Evolutionary conservation across 2,797 vertebrate genomes (phyloP).

Genomic region (Sebastes ruberrimus): DNA sequence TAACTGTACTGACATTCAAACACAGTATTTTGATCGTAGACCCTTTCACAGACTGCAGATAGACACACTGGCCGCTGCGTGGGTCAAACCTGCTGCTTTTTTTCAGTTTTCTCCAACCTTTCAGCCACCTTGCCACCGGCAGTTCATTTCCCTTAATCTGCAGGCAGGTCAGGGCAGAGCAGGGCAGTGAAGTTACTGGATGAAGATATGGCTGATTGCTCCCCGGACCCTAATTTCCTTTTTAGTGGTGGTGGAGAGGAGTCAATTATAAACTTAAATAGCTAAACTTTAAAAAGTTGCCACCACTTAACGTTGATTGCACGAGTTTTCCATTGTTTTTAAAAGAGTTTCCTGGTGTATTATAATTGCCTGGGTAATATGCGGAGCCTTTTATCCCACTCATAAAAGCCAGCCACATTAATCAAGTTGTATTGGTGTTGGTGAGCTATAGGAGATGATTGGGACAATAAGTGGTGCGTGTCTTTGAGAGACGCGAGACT

Average conservation of each 20-base stretch:
- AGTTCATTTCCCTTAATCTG: conserved; percentile 53
- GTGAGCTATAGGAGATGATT: conserved; percentile 56
- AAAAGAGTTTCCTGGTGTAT: conserved; percentile 35
- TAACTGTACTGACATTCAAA: neutral
- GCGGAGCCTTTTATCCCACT: conserved; percentile 53
- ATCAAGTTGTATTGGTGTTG: conserved; percentile 56
- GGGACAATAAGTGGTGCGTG: conserved; percentile 66
- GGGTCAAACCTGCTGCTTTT: conserved; percentile 1
- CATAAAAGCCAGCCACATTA: conserved; percentile 63
- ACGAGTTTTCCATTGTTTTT: conserved; percentile 51
- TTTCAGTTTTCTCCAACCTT: conserved; percentile 11
- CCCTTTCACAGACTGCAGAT: neutral
- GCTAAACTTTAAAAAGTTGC: conserved; percentile 51
- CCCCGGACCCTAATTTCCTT: conserved; percentile 48
- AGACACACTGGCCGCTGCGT: neutral
- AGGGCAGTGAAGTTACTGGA: conserved; percentile 26
- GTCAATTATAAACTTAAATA: conserved; percentile 66
- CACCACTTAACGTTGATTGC: conserved; percentile 52
- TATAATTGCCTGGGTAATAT: conserved; percentile 68
- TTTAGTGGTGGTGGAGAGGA: conserved; percentile 15
- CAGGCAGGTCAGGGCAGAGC: conserved; percentile 29
- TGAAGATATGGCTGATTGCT: conserved; percentile 45
- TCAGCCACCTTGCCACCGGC: conserved; percentile 15
- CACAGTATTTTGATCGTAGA: neutral
- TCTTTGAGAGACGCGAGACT: conserved; percentile 40